Percentiles rank a stretch among this genome's conserved stretches.
These are phyloP conservation scores for Centrocercus urophasianus DNA, from an alignment of 2,113 vertebrate species.

Conservation along the genomic window DNA sequence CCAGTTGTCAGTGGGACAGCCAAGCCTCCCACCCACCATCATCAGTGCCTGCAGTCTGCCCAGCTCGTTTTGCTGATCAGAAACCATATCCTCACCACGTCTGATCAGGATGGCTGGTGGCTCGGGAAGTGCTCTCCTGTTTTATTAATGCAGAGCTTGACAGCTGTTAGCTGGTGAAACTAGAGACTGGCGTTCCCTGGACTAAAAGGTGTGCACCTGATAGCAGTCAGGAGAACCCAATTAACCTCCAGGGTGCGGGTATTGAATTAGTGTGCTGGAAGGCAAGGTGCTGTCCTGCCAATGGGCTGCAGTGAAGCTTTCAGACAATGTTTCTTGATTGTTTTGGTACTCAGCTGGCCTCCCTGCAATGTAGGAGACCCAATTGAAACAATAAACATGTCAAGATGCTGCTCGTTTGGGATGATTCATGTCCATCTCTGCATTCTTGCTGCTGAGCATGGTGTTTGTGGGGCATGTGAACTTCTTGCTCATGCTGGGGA, in stretches of 20 bases:
- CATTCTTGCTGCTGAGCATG: not conserved
- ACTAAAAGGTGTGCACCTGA: slow-evolving; percentile 58
- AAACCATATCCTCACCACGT: not conserved
- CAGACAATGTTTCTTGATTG: not conserved
- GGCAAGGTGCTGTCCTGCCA: not conserved
- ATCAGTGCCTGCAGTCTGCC: not conserved
- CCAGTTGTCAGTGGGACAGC: not conserved
- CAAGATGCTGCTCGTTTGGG: not conserved
- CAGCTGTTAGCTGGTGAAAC: slow-evolving; percentile 76
- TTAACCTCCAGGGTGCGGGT: slow-evolving; percentile 33
- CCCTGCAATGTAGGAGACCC: fast-evolving
- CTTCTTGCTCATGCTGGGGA: not conserved
- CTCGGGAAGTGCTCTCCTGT: slow-evolving; percentile 21
- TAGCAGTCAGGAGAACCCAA: slow-evolving; percentile 21
- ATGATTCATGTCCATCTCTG: not conserved
- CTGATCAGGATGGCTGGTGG: not conserved
- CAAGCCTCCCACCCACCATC: fast-evolving
- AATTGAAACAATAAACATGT: not conserved
- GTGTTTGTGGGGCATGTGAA: fast-evolving
- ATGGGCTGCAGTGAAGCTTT: not conserved
- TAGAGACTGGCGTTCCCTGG: slow-evolving; percentile 55
- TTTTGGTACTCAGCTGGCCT: not conserved
- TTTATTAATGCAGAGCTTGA: slow-evolving; percentile 73
- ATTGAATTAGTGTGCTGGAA: slow-evolving; percentile 43
- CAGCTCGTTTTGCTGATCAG: not conserved